Evolutionary conservation across 2,888 invertebrate species (phyloP).

Genomic region (Stenodera caucasica): DNA sequence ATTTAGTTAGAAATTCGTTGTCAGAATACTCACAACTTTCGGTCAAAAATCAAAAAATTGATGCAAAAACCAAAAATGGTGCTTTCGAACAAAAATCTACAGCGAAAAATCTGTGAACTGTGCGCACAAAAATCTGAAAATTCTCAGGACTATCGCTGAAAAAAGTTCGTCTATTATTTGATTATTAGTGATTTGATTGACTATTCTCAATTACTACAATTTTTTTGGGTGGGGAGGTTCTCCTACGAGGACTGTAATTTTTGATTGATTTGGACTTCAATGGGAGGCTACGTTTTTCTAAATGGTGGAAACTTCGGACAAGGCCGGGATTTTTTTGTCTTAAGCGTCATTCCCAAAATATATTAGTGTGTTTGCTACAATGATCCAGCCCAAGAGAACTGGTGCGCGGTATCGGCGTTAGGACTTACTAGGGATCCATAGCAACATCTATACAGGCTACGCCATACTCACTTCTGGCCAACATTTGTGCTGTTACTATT

Average conservation of each 20-base stretch:
- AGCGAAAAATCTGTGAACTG: not conserved
- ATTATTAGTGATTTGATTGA: no score
- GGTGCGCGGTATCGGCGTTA: slow-evolving; percentile 43
- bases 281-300: no score
- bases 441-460: not conserved
- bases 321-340: not conserved
- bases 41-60: not conserved
- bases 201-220: no score
- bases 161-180: not conserved
- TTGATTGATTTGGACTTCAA: no score
- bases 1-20: not conserved
- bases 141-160: not conserved
- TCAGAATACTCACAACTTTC: not conserved
- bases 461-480: not conserved
- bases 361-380: slow-evolving; percentile 32
- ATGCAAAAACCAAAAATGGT: not conserved
- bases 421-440: slow-evolving; percentile 5
- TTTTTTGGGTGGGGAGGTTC: no score
- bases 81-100: not conserved
- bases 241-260: no score
- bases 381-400: slow-evolving; percentile 56
- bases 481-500: not conserved
- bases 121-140: not conserved
- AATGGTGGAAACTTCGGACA: no score
- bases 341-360: not conserved